phyloP scores from a whole-genome alignment of 2,797 vertebrate genomes.

The Dromococcyx pavoninus region DNA sequence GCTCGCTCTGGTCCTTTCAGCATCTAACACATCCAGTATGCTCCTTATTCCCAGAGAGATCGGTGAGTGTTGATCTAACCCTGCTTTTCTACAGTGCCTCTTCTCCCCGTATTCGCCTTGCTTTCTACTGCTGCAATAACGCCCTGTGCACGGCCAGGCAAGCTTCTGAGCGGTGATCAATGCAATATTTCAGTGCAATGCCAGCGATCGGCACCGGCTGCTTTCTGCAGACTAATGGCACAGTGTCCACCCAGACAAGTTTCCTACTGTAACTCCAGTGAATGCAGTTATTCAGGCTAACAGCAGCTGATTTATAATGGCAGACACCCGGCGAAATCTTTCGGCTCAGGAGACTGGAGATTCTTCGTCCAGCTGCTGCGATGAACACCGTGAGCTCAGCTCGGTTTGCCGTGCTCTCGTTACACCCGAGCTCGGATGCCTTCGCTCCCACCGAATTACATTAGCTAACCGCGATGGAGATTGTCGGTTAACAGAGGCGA shows the following conservation, averaged over 20 bases:
- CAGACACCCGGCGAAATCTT: background rate
- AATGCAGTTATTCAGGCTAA: conserved; percentile 42
- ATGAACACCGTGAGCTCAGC: background rate
- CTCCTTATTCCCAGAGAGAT: background rate
- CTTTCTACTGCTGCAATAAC: background rate
- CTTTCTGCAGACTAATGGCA: conserved; percentile 20
- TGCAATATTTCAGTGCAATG: background rate
- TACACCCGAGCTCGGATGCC: background rate
- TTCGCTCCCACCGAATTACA: background rate
- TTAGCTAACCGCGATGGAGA: background rate
- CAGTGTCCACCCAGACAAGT: conserved; percentile 44
- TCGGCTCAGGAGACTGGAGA: background rate
- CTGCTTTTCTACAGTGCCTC: background rate
- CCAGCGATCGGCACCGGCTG: background rate
- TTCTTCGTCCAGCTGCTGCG: background rate
- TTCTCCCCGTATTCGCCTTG: background rate
- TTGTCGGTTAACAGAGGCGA: background rate
- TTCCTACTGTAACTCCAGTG: conserved; percentile 46
- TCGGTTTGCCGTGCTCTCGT: background rate
- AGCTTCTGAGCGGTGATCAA: background rate
- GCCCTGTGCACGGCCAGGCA: background rate
- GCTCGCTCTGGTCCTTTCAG: background rate
- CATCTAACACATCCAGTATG: background rate
- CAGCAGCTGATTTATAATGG: conserved; percentile 14
- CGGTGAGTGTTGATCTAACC: background rate